Evolutionary conservation across 2,797 vertebrate genomes (phyloP).

Genomic region (Acipenser ruthenus): DNA sequence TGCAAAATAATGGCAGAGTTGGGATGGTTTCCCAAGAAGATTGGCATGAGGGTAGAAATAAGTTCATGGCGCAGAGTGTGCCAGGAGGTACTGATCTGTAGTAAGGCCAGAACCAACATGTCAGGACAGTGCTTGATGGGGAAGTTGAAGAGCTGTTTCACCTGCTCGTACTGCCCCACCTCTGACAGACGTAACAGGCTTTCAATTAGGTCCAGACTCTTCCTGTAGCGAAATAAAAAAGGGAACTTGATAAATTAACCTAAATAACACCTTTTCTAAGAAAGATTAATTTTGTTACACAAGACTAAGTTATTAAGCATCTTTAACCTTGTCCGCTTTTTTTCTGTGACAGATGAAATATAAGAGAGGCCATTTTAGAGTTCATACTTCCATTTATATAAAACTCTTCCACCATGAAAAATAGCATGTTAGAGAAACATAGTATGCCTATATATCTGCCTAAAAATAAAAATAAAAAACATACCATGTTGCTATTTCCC

Average conservation of each 20-base stretch:
- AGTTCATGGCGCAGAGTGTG: constrained; percentile 95
- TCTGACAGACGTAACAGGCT: constrained; percentile 88
- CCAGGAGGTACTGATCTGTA: constrained; percentile 98
- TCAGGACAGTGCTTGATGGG: constrained; percentile 98
- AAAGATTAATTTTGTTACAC: neutral
- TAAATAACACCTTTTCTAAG: too few species aligned
- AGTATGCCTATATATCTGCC: too few species aligned
- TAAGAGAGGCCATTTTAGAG: too few species aligned
- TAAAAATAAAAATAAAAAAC: constrained; percentile 2
- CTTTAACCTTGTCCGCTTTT: neutral
- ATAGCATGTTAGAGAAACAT: too few species aligned
- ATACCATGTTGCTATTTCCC: constrained; percentile 97
- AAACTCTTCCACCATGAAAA: too few species aligned
- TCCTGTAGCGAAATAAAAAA: constrained; percentile 61
- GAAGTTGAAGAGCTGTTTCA: constrained; percentile 96
- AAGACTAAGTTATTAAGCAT: too few species aligned
- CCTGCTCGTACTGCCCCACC: constrained; percentile 95
- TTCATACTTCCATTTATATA: too few species aligned
- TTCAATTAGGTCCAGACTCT: constrained; percentile 96
- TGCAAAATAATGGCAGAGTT: constrained; percentile 99
- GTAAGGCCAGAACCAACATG: constrained; percentile 90
- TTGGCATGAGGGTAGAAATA: constrained; percentile 97
- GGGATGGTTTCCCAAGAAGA: constrained; percentile 96
- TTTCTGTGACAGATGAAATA: too few species aligned
- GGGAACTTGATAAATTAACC: neutral